Percentiles rank a stretch among this genome's conserved stretches.
phyloP scores from a whole-genome alignment of 2,113 vertebrate species.

The Galeopterus variegatus region DNA sequence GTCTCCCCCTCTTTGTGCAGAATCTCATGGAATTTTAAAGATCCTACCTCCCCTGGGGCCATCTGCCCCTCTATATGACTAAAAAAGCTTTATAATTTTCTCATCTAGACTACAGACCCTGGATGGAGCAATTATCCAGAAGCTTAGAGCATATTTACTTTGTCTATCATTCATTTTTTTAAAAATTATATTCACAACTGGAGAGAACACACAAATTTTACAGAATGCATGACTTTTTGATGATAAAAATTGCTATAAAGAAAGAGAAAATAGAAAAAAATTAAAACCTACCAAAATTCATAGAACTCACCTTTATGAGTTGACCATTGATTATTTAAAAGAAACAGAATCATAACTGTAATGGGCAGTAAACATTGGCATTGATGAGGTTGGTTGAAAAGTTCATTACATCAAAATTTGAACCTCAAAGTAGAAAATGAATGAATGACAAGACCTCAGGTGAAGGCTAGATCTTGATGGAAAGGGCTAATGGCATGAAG shows the following conservation, averaged over 20 bases:
- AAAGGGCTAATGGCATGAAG: conserved; percentile 43
- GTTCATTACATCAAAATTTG: background rate
- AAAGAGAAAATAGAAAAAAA: conserved; percentile 58
- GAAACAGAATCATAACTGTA: conserved; percentile 63
- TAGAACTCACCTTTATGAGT: conserved; percentile 16
- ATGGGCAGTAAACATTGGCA: background rate
- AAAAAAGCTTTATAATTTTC: conserved; percentile 68
- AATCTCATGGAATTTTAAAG: conserved; percentile 62
- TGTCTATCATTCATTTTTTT: conserved; percentile 53
- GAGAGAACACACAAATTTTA: conserved; percentile 50
- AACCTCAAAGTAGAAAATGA: conserved; percentile 38
- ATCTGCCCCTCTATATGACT: conserved; percentile 24
- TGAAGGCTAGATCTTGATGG: background rate
- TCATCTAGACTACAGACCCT: conserved; percentile 48
- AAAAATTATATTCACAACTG: conserved; percentile 59
- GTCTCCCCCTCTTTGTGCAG: conserved; percentile 28
- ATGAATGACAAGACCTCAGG: background rate
- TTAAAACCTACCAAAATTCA: conserved; percentile 30
- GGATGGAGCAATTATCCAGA: conserved; percentile 64
- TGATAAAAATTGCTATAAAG: conserved; percentile 31
- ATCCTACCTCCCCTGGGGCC: background rate
- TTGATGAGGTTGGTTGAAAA: background rate
- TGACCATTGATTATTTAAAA: conserved; percentile 34
- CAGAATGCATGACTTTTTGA: conserved; percentile 59
- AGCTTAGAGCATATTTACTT: conserved; percentile 55